Base-by-base conservation (phyloP, 2,797 vertebrate genomes). In the Microchirus variegatus region DNA sequence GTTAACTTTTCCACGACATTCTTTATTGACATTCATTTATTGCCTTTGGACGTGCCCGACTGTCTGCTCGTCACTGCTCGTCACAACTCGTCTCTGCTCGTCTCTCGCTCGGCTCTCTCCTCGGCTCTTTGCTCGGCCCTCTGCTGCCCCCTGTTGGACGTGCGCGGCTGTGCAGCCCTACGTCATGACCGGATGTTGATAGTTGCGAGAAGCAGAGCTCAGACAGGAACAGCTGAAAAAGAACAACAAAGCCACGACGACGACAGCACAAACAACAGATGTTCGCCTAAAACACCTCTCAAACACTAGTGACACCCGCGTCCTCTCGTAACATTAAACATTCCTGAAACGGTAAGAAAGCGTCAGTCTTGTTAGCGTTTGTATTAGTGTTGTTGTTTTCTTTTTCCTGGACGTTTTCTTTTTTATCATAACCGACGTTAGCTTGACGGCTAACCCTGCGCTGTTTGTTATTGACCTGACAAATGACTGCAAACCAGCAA, bases 151-250 rank as follows among this genome's bases (percentile, higher is more conserved):
- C 80, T 70, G 2, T 54, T 36, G 78, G 78, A 14, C 14, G 14
- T 1, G 2, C 1, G 2, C 17, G 50, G 49, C 10, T 48, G 5
- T 0, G 15, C 10, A 0, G 1, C 4, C 83, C 12, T 14, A 13
- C 41, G 41, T 42, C 41, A 76, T 2, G 36, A 75, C 82, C 91
- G 90, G 91, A 92, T 91, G 91, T 92, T 91, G 90, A 90, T 51
- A 85, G 36, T 64, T 17, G 59, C 49, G 51, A 0, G 9, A 12
- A 71, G 82, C 65, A 3, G 16, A 67, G 56, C 42, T n/a, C 56
- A 63, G 66, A 68, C 77, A 81, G 81, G 87, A 90, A 92, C 91
- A 93, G 90, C 90, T 92, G 91, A 88, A 86, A 73, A 67, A 87
- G 85, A 82, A 89, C 77, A 91, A 91, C 91, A 91, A 90, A 90